Percentiles rank a stretch among this genome's conserved stretches.
phyloP scores from a whole-genome alignment of 1,140 invertebrate species.

The Apocrypta bakeri region DNA sequence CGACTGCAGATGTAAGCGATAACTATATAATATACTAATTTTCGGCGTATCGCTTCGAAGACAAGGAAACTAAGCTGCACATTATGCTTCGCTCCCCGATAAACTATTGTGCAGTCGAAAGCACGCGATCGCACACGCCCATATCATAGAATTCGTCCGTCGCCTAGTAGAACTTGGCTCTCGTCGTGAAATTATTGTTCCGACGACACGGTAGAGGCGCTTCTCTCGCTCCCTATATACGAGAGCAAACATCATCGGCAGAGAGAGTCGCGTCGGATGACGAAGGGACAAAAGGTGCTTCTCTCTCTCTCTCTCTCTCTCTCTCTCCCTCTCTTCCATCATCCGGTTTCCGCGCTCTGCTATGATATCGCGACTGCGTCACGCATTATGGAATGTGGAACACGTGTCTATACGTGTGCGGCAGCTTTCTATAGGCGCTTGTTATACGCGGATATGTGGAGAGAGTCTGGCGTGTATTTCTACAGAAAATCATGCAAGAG shows the following conservation, averaged over 20 bases:
- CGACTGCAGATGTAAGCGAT: too few relatives aligned
- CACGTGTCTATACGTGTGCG: not conserved
- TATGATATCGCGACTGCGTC: not conserved
- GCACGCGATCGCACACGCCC: not conserved
- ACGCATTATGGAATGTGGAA: not conserved
- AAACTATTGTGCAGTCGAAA: not conserved
- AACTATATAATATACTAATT: too few relatives aligned
- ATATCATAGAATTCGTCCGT: not conserved
- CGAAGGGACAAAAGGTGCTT: slow-evolving; percentile 15
- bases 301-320: too few relatives aligned
- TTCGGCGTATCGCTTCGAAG: not conserved
- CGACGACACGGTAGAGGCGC: not conserved
- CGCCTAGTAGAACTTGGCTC: not conserved
- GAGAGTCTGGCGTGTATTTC: not conserved
- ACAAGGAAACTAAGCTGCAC: not conserved
- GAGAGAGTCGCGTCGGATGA: slow-evolving; percentile 6
- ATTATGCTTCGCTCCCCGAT: not conserved
- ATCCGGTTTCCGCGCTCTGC: slow-evolving; percentile 5
- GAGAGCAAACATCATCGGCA: slow-evolving; percentile 1
- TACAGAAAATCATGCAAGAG: not conserved
- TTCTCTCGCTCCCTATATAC: not conserved
- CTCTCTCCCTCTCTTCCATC: not conserved
- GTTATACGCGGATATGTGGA: not conserved
- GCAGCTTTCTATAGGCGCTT: too few relatives aligned
- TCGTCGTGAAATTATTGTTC: not conserved